phyloP scores from a whole-genome alignment of 1,140 invertebrate species.

The Camponotus floridanus region DNA sequence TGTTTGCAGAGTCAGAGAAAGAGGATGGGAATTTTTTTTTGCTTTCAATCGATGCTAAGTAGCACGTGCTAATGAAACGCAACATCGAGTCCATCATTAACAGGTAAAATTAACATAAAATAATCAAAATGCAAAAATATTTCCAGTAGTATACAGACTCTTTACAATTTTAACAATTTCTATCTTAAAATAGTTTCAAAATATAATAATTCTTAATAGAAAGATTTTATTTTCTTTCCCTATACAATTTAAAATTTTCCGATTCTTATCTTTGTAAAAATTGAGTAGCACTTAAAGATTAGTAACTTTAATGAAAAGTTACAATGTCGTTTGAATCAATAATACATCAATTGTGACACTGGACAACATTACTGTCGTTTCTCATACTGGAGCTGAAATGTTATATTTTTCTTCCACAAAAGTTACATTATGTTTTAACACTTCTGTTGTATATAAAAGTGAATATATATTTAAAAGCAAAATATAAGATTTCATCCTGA shows the following conservation, averaged over 20 bases:
- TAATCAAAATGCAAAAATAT: background rate
- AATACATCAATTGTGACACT: conserved; percentile 65
- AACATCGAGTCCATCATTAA: background rate
- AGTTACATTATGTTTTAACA: background rate
- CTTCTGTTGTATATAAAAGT: background rate
- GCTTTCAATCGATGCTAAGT: conserved; percentile 34
- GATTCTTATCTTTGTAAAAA: background rate
- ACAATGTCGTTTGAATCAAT: conserved; percentile 65
- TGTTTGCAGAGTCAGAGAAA: conserved; percentile 47
- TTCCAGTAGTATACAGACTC: background rate
- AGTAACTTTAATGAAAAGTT: conserved; percentile 34
- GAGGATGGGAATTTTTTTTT: conserved; percentile 43
- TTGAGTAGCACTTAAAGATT: background rate
- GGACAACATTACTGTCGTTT: conserved; percentile 65
- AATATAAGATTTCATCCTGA: background rate
- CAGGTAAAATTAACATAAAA: background rate
- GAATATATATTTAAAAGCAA: background rate
- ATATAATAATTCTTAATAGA: background rate
- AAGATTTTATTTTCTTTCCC: background rate
- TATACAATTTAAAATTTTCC: background rate
- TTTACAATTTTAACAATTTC: background rate
- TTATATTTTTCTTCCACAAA: too few species aligned
- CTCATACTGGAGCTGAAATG: conserved; percentile 19
- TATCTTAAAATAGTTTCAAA: background rate
- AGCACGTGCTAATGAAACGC: conserved; percentile 27